Evolutionary conservation across 2,113 vertebrate genomes (phyloP).

Genomic region (Oxyura jamaicensis): DNA sequence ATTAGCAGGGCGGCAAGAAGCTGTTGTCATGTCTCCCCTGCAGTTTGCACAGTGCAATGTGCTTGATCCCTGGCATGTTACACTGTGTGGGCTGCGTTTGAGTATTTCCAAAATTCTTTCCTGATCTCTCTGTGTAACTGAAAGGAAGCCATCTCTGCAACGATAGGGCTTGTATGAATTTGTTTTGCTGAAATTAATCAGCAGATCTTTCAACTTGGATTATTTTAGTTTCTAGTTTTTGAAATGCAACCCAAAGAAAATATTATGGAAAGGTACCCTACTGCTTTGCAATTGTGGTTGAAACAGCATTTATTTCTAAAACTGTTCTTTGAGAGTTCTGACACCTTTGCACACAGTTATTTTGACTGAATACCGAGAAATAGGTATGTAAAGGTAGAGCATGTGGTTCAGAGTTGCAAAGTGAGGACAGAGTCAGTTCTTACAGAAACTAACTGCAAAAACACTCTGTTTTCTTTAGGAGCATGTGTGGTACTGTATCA

Average conservation of each 20-base stretch:
- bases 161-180: background rate
- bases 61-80: background rate
- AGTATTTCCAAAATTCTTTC: background rate
- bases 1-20: background rate
- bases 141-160: background rate
- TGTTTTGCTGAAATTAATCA: background rate
- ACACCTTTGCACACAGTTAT: background rate
- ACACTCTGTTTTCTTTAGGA: background rate
- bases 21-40: background rate
- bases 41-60: background rate
- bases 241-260: background rate
- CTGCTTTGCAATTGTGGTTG: background rate
- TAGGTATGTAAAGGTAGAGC: background rate
- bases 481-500: background rate
- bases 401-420: background rate
- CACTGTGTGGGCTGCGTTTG: background rate
- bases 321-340: background rate
- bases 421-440: background rate
- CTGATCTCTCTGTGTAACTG: background rate
- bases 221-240: background rate
- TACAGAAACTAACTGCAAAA: background rate
- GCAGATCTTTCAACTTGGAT: background rate
- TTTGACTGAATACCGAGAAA: background rate
- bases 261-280: background rate
- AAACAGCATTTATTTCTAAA: background rate